Conservation (phyloP, 2,113 vertebrate genomes). For the Brachionichthys hirsutus region DNA sequence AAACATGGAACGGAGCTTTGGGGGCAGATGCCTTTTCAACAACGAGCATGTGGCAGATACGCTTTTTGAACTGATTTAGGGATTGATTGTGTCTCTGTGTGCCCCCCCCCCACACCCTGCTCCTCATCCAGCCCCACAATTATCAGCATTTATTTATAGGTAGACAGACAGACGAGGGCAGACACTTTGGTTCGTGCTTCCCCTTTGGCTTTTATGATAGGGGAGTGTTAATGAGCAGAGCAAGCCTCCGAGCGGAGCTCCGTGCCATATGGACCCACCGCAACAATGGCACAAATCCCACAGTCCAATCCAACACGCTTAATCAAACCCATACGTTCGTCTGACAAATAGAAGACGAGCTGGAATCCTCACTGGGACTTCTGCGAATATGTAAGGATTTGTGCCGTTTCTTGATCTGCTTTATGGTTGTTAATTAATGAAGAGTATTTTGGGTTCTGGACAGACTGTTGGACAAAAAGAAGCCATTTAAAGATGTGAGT, state of each 20-base stretch:
- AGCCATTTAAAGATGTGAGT: no score
- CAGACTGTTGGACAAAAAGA: no score
- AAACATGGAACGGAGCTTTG: conserved; percentile 38
- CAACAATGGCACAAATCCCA: conserved; percentile 28
- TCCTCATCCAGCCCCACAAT: conserved; percentile 21
- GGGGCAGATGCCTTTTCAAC: conserved; percentile 52
- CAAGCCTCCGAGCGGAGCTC: conserved; percentile 39
- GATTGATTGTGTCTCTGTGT: conserved; percentile 24
- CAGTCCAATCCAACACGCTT: conserved; percentile 36
- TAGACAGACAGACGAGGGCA: background rate
- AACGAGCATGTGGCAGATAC: conserved; percentile 52
- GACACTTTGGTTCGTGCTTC: conserved; percentile 17
- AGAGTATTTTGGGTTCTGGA: no score
- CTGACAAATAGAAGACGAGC: conserved; percentile 4
- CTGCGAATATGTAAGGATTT: no score
- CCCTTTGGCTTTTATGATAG: conserved; percentile 33
- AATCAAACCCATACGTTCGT: conserved; percentile 4
- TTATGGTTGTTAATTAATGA: no score
- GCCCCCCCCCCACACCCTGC: background rate
- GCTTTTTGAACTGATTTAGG: conserved; percentile 43
- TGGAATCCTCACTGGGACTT: no score
- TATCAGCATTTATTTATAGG: conserved; percentile 8
- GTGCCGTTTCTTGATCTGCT: no score
- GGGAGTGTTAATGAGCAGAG: conserved; percentile 54
- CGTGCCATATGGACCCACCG: conserved; percentile 52